A percentile compares a stretch with the other conserved stretches of the same genome.
These are phyloP conservation scores for Istiophorus platypterus DNA, from an alignment of 2,113 vertebrate species.

Conservation along the genomic window DNA sequence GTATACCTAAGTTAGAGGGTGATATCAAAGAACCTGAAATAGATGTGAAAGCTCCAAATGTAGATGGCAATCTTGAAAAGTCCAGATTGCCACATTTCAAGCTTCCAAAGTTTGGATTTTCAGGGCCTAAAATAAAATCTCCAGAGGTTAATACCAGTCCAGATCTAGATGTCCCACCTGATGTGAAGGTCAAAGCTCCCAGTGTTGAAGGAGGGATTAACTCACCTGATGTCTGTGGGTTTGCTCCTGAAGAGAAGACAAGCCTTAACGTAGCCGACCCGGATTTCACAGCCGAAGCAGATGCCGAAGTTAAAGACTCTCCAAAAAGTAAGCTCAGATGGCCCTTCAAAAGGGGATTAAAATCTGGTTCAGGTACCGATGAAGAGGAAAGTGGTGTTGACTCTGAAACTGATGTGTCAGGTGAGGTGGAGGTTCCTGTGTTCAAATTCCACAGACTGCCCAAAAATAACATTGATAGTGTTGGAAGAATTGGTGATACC, in stretches of 20 bases:
- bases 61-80: slow-evolving; percentile 63
- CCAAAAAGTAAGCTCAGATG: slow-evolving; percentile 65
- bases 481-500: not conserved
- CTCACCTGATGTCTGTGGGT: slow-evolving; percentile 40
- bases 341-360: slow-evolving; percentile 70
- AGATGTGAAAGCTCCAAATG: slow-evolving; percentile 56
- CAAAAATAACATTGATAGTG: slow-evolving; percentile 33
- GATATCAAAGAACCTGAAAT: slow-evolving; percentile 51
- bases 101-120: slow-evolving; percentile 61
- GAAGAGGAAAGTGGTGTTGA: slow-evolving; percentile 26
- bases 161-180: slow-evolving; percentile 30
- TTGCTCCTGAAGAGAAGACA: slow-evolving; percentile 48
- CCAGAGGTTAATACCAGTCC: slow-evolving; percentile 23
- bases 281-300: slow-evolving; percentile 27
- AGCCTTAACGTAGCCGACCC: slow-evolving; percentile 31
- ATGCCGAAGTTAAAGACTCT: slow-evolving; percentile 46
- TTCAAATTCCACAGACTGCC: slow-evolving; percentile 80
- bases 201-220: slow-evolving; percentile 46
- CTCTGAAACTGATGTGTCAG: slow-evolving; percentile 33
- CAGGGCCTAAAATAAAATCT: slow-evolving; percentile 38
- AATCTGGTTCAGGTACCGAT: slow-evolving; percentile 38
- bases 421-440: slow-evolving; percentile 61
- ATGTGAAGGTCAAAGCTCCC: slow-evolving; percentile 29
- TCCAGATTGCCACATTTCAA: slow-evolving; percentile 66
- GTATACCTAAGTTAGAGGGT: slow-evolving; percentile 46